Evolutionary conservation across 2,888 invertebrate species (phyloP).

Genomic region (Agonopterix alstromeriana): DNA sequence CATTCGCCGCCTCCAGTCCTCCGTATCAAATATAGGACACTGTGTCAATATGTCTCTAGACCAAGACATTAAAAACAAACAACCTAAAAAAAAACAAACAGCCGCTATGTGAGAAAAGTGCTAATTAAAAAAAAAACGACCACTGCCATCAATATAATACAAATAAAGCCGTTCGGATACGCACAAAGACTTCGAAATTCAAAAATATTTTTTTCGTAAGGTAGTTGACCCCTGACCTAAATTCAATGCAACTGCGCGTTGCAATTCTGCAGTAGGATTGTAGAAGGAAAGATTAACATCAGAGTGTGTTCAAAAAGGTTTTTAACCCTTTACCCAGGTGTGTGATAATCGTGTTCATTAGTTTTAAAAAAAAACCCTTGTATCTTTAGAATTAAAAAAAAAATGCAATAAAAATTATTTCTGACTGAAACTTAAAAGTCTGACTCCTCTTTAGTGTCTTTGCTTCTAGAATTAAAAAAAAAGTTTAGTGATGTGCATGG

Average conservation of each 20-base stretch:
- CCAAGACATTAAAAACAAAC: slow-evolving; percentile 30
- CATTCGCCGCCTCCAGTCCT: slow-evolving; percentile 44
- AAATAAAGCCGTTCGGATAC: slow-evolving; percentile 15
- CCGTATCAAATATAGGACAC: slow-evolving; percentile 50
- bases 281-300: slow-evolving; percentile 14
- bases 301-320: slow-evolving; percentile 35
- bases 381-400: background rate
- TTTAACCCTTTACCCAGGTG: slow-evolving; percentile 16
- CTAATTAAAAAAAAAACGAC: slow-evolving; percentile 13
- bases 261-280: no score
- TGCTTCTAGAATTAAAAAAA: slow-evolving; percentile 9
- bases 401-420: slow-evolving; percentile 32
- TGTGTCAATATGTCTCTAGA: slow-evolving; percentile 47
- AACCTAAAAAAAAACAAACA: slow-evolving; percentile 25
- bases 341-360: slow-evolving; percentile 72
- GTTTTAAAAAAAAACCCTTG: slow-evolving; percentile 25
- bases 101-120: slow-evolving; percentile 1
- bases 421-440: slow-evolving; percentile 54
- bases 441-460: slow-evolving; percentile 29
- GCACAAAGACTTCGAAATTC: slow-evolving; percentile 26
- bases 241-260: slow-evolving; percentile 45
- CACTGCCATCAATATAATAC: slow-evolving; percentile 37
- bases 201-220: slow-evolving; percentile 22
- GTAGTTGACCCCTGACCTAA: slow-evolving; percentile 63
- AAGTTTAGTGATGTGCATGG: slow-evolving; percentile 17